phyloP scores from a whole-genome alignment of 1,140 invertebrate genomes.

The Ericerus pela region DNA sequence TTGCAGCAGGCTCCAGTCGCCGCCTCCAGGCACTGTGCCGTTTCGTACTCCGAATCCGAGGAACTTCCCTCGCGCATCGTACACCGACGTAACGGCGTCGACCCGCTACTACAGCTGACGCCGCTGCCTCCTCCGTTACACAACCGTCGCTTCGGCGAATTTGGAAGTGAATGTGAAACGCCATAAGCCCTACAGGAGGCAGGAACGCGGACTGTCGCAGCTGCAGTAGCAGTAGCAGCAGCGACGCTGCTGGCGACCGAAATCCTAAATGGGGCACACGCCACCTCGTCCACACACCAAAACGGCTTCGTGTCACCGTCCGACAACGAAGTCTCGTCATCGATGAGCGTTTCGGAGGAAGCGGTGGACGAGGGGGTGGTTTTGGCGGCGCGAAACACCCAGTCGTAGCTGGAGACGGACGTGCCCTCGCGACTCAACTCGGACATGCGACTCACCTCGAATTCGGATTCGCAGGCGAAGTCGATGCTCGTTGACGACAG shows the following conservation, averaged over 20 bases:
- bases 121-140: slow-evolving; percentile 10
- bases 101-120: background rate
- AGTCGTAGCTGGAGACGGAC: background rate
- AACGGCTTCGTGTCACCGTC: background rate
- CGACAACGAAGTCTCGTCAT: background rate
- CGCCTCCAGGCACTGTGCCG: background rate
- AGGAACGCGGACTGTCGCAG: too few species aligned
- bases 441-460: background rate
- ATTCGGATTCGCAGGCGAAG: background rate
- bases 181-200: too few species aligned
- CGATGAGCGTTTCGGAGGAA: background rate
- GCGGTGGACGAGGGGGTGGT: background rate
- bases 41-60: slow-evolving; percentile 19
- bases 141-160: too few species aligned
- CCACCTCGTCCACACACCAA: background rate
- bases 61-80: slow-evolving; percentile 16
- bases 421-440: background rate
- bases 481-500: background rate
- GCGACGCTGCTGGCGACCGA: too few species aligned
- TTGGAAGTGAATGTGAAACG: background rate
- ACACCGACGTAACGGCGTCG: slow-evolving; percentile 5
- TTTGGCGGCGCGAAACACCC: background rate
- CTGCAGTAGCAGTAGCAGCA: too few species aligned
- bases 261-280: background rate
- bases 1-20: too few species aligned